Evolutionary conservation across 2,113 vertebrate genomes (phyloP).

Genomic region (Pedetes capensis): DNA sequence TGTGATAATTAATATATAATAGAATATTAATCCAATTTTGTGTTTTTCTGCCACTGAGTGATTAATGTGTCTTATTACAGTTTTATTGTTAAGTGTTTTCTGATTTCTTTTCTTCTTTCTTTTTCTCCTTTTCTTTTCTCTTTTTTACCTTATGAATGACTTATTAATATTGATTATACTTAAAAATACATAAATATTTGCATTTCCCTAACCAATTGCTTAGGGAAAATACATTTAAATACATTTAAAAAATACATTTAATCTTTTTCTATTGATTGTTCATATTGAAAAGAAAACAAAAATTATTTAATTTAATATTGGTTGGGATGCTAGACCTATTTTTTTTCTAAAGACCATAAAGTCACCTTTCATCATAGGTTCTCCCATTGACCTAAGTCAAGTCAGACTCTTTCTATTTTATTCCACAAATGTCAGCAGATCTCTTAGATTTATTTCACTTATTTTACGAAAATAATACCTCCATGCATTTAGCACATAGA

Average conservation of each 20-base stretch:
- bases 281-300: neutral
- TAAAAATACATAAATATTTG: neutral
- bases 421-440: neutral
- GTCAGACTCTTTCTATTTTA: neutral
- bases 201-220: neutral
- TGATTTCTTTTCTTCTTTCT: neutral
- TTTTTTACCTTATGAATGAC: neutral
- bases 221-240: neutral
- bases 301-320: neutral
- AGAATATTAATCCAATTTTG: neutral
- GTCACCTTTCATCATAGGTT: neutral
- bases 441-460: neutral
- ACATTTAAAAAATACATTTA: neutral
- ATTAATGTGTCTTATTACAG: neutral
- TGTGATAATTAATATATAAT: neutral
- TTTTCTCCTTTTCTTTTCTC: neutral
- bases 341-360: neutral
- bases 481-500: neutral
- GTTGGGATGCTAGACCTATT: neutral
- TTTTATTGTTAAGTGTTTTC: neutral
- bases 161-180: neutral
- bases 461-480: neutral
- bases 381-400: neutral
- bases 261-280: neutral
- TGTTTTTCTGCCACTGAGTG: neutral